Evolutionary conservation across 2,113 vertebrate species (phyloP).

Genomic region (Myrmecophaga tridactyla): DNA sequence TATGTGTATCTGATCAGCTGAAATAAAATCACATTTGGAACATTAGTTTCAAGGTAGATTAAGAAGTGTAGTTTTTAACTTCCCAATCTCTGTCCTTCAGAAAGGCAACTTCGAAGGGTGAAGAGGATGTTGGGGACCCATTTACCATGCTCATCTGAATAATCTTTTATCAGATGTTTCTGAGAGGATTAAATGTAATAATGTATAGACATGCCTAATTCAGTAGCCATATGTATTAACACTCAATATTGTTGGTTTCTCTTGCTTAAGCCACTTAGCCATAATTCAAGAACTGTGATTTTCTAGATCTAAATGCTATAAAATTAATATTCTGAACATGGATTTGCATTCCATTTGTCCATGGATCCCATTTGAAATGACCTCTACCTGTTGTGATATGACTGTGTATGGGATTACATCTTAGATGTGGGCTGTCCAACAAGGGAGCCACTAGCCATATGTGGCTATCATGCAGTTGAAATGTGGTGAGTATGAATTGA

Average conservation of each 20-base stretch:
- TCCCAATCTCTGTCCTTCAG: background rate
- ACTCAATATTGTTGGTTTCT: background rate
- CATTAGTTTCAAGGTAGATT: background rate
- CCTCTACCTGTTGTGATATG: background rate
- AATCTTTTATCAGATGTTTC: background rate
- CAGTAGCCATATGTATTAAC: background rate
- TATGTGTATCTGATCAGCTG: background rate
- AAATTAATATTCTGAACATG: background rate
- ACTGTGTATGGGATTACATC: background rate
- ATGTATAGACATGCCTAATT: background rate
- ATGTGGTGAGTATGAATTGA: background rate
- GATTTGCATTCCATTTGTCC: background rate
- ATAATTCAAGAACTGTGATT: background rate
- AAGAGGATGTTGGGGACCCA: background rate
- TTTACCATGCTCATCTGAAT: background rate
- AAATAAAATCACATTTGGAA: background rate
- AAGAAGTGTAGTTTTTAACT: background rate
- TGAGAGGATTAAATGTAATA: conserved; percentile 15
- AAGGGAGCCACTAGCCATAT: too few species aligned
- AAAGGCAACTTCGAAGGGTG: background rate
- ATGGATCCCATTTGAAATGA: background rate
- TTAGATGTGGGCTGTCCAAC: background rate
- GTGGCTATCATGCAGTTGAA: background rate
- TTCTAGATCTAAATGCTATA: background rate
- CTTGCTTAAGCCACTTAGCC: background rate